A percentile compares a stretch with the other conserved stretches of the same genome.
phyloP scores from a whole-genome alignment of 2,113 vertebrate species.

The Heterocephalus glaber region DNA sequence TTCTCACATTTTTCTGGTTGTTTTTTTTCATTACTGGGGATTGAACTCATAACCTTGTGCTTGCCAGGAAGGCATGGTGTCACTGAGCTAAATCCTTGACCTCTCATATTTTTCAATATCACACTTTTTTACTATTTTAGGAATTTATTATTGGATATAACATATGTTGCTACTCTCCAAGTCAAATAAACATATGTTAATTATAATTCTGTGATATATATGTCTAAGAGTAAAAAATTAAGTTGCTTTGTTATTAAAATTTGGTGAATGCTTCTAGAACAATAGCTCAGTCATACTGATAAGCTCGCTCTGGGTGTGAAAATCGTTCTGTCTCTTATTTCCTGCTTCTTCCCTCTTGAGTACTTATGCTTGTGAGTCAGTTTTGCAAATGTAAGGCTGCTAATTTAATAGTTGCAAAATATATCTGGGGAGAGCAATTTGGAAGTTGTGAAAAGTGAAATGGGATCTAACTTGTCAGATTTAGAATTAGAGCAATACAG shows the following conservation, averaged over 20 bases:
- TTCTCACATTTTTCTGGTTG: not conserved
- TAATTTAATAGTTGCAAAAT: slow-evolving; percentile 40
- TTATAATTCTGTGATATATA: not conserved
- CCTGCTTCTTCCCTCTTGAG: slow-evolving; percentile 20
- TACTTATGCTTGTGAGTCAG: slow-evolving; percentile 55
- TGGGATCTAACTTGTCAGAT: not conserved
- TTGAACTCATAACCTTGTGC: no score
- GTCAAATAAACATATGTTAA: not conserved
- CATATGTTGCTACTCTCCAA: not conserved
- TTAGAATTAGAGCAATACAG: not conserved
- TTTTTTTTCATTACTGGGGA: no score
- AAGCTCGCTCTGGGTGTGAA: not conserved
- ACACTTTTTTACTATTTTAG: not conserved
- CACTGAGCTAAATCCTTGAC: no score
- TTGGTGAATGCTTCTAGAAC: not conserved
- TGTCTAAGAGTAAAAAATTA: not conserved
- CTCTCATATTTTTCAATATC: not conserved
- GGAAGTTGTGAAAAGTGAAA: not conserved
- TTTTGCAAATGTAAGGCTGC: slow-evolving; percentile 49
- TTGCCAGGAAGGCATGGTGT: no score
- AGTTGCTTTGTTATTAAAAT: slow-evolving; percentile 36
- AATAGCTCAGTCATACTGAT: not conserved
- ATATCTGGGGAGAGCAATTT: slow-evolving; percentile 51
- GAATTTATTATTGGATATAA: not conserved
- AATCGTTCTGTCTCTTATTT: slow-evolving; percentile 7